Percentiles rank a stretch among this genome's conserved stretches.
phyloP scores from a whole-genome alignment of 2,797 vertebrate species.

The Scleropages formosus region DNA sequence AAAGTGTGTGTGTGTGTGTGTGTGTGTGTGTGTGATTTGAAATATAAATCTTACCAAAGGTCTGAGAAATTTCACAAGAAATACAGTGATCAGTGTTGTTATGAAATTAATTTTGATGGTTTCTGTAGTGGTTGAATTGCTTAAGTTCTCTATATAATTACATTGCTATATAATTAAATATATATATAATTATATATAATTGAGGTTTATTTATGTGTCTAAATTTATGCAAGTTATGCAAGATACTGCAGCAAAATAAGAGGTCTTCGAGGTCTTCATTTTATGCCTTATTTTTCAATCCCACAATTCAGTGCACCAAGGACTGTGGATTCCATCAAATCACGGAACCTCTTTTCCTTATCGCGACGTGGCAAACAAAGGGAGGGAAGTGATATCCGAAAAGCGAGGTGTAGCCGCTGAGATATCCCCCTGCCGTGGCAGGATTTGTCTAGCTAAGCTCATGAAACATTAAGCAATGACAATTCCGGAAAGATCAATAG shows the following conservation, averaged over 20 bases:
- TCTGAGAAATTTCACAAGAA: neutral
- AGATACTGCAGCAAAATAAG: no score
- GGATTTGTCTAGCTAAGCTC: slow-evolving; percentile 52
- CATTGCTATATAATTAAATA: no score
- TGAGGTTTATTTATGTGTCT: no score
- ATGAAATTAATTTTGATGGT: no score
- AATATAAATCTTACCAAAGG: neutral
- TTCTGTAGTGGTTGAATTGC: no score
- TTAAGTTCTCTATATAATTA: no score
- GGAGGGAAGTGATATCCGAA: slow-evolving; percentile 41
- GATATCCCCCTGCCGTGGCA: slow-evolving; percentile 43
- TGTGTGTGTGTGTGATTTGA: no score
- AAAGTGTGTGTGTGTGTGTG: no score
- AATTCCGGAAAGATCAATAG: slow-evolving; percentile 55
- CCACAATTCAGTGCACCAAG: neutral
- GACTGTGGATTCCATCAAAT: slow-evolving; percentile 14
- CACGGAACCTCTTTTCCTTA: slow-evolving; percentile 41
- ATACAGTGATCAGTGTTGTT: no score
- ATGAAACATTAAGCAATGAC: slow-evolving; percentile 55
- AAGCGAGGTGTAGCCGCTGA: slow-evolving; percentile 41
- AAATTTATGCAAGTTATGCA: no score
- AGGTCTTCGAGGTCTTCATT: no score
- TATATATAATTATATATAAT: no score
- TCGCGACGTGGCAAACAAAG: slow-evolving; percentile 44
- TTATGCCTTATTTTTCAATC: neutral